These are phyloP conservation scores for Drosophila siamana DNA, from an alignment of 2,888 invertebrate species.

Conservation along the genomic window DNA sequence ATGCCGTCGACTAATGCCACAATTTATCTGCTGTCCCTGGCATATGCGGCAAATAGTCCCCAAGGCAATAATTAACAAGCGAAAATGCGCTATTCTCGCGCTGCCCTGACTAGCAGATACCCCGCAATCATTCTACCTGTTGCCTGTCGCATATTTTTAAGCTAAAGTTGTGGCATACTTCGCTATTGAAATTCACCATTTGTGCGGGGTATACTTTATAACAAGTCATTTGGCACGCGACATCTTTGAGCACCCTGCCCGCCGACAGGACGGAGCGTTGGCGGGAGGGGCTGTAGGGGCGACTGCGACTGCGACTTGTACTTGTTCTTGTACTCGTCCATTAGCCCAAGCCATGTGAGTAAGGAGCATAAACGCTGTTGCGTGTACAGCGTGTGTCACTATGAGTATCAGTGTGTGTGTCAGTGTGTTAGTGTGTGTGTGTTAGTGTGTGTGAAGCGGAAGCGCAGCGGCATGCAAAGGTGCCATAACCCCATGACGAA, in stretches of 20 bases:
- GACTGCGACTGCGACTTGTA: slow-evolving; percentile 35
- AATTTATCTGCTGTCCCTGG: slow-evolving; percentile 38
- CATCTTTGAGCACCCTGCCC: slow-evolving; percentile 28
- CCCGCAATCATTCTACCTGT: not conserved
- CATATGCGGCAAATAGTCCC: slow-evolving; percentile 46
- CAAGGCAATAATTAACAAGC: slow-evolving; percentile 65
- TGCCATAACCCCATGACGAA: slow-evolving; percentile 69
- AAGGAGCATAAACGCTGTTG: slow-evolving; percentile 23
- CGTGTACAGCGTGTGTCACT: slow-evolving; percentile 14
- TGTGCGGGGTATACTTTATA: slow-evolving; percentile 11
- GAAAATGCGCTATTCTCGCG: slow-evolving; percentile 11
- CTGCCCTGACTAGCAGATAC: not conserved
- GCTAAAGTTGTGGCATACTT: not conserved
- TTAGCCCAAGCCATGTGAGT: slow-evolving; percentile 30
- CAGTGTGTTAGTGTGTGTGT: slow-evolving; percentile 18
- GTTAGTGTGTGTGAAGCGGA: slow-evolving; percentile 51
- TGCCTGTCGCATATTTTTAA: not conserved
- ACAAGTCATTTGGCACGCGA: slow-evolving; percentile 65
- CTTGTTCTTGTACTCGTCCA: slow-evolving; percentile 29
- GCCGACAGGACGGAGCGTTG: too few relatives aligned
- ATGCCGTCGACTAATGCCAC: slow-evolving; percentile 42
- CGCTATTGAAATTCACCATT: too few relatives aligned
- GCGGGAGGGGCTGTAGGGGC: too few relatives aligned
- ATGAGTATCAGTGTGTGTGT: not conserved
- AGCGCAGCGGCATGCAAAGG: slow-evolving; percentile 71